Conservation (phyloP, 1,140 invertebrate species). For the Camponotus pennsylvanicus region DNA sequence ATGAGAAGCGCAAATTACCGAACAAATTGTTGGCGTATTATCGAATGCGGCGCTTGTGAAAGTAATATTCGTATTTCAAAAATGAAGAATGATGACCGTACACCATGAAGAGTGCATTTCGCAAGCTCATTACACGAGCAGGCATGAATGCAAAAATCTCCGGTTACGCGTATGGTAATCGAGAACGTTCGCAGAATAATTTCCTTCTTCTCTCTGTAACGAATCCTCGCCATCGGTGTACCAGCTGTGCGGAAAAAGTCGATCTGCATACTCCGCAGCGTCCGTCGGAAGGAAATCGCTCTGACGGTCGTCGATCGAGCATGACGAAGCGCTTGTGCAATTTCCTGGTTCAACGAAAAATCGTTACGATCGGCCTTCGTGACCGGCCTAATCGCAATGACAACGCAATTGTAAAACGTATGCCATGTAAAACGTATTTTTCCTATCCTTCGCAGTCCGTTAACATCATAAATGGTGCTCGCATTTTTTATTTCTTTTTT, state of each 20-base stretch:
- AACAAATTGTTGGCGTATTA: constrained; percentile 57
- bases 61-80: constrained; percentile 58
- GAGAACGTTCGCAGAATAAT: constrained; percentile 53
- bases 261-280: constrained; percentile 52
- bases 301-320: constrained; percentile 54
- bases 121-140: constrained; percentile 44
- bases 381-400: constrained; percentile 18
- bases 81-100: constrained; percentile 24
- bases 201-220: constrained; percentile 38
- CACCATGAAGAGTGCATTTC: constrained; percentile 49
- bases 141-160: constrained; percentile 56
- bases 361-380: constrained; percentile 36
- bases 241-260: constrained; percentile 54
- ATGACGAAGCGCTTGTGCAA: constrained; percentile 56
- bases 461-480: not conserved
- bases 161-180: constrained; percentile 60
- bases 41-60: constrained; percentile 51
- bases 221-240: constrained; percentile 41
- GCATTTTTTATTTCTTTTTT: not conserved
- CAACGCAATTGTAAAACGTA: not conserved
- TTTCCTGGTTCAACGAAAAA: constrained; percentile 52
- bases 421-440: too few species aligned
- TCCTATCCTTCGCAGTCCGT: not conserved
- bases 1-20: constrained; percentile 60
- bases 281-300: constrained; percentile 63